phyloP scores from a whole-genome alignment of 2,113 vertebrate species.

The Cromileptes altivelis region DNA sequence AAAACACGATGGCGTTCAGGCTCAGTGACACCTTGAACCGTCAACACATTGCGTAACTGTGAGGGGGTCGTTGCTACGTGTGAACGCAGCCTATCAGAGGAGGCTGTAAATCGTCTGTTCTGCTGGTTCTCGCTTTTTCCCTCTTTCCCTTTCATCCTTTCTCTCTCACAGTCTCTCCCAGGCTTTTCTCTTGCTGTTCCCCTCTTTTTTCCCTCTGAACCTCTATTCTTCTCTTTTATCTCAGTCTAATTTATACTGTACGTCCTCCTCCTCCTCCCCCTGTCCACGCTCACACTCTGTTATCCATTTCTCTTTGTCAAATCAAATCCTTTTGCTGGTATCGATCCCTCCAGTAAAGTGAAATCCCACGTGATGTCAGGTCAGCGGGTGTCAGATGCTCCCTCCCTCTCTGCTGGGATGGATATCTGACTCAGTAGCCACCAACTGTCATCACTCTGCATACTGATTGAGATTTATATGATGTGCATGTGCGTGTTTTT shows the following conservation, averaged over 20 bases:
- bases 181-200: not conserved
- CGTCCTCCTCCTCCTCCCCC: not conserved
- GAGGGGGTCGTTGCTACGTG: not conserved
- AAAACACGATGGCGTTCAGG: constrained; percentile 26
- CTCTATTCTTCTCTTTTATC: constrained; percentile 31
- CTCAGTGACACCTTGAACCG: constrained; percentile 14
- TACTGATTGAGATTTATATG: not conserved
- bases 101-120: constrained; percentile 17
- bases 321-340: constrained; percentile 33
- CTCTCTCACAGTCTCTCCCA: not conserved
- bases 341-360: constrained; percentile 34
- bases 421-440: constrained; percentile 39
- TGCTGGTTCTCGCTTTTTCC: constrained; percentile 21
- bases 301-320: constrained; percentile 42
- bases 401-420: constrained; percentile 13
- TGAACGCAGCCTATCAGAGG: constrained; percentile 8
- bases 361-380: constrained; percentile 34
- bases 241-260: constrained; percentile 18
- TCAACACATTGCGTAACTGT: constrained; percentile 21
- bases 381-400: constrained; percentile 23
- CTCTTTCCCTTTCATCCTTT: constrained; percentile 31
- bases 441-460: not conserved
- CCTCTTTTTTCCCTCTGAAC: not conserved
- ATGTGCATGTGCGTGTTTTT: not conserved
- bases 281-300: not conserved